These are phyloP conservation scores for Notocelia uddmanniana DNA, from an alignment of 2,888 invertebrate species.

Conservation along the genomic window DNA sequence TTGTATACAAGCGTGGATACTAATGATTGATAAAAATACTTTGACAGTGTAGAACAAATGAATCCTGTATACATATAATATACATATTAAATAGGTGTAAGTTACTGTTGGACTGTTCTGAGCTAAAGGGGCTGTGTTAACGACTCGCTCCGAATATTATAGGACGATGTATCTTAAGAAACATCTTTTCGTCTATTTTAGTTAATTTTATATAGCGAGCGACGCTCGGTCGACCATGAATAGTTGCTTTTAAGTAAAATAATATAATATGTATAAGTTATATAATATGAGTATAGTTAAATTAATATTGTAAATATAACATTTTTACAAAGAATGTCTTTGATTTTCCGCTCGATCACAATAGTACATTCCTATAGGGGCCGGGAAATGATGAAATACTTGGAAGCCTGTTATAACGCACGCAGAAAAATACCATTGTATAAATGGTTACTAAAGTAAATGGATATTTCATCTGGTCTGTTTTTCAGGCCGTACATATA, in stretches of 20 bases:
- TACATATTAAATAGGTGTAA: slow-evolving; percentile 17
- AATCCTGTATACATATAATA: slow-evolving; percentile 1
- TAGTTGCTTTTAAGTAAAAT: slow-evolving; percentile 27
- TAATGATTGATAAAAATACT: slow-evolving; percentile 20
- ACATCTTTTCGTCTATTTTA: slow-evolving; percentile 1
- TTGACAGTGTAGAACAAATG: slow-evolving; percentile 26
- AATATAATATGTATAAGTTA: slow-evolving; percentile 11
- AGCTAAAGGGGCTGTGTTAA: neutral
- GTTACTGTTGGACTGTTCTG: slow-evolving; percentile 14
- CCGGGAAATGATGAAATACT: too few relatives aligned
- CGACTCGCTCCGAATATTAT: neutral
- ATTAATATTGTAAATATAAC: slow-evolving; percentile 29
- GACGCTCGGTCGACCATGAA: slow-evolving; percentile 14
- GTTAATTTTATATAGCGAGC: slow-evolving; percentile 5
- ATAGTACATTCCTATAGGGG: too few relatives aligned
- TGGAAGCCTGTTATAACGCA: too few relatives aligned
- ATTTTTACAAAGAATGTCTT: slow-evolving; percentile 10
- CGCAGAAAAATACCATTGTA: too few relatives aligned
- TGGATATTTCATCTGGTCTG: too few relatives aligned
- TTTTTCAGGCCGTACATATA: too few relatives aligned
- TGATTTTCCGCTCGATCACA: neutral
- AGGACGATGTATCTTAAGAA: slow-evolving; percentile 4
- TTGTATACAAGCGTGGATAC: slow-evolving; percentile 13
- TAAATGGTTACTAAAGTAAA: too few relatives aligned
- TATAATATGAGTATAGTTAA: slow-evolving; percentile 20